Conservation (phyloP, 2,888 invertebrate species). For the Cataglyphis altisquamis region DNA sequence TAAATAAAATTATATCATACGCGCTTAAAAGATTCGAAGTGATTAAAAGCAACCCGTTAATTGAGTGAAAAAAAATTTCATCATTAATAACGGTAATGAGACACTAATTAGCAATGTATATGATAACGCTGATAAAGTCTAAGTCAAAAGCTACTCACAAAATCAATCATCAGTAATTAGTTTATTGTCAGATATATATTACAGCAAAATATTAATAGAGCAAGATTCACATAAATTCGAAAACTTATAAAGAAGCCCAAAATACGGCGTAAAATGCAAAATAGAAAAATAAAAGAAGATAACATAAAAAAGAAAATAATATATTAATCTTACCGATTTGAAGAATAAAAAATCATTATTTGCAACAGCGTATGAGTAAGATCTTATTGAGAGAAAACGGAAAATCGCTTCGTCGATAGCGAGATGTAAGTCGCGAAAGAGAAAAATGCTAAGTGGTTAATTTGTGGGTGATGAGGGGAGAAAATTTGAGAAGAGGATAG, state of each 20-base stretch:
- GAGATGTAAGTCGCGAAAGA: slow-evolving; percentile 46
- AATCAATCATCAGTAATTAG: slow-evolving; percentile 38
- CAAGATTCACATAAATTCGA: slow-evolving; percentile 45
- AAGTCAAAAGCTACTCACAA: not conserved
- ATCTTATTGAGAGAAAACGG: slow-evolving; percentile 11
- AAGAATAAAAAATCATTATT: slow-evolving; percentile 21
- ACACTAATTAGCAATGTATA: slow-evolving; percentile 8
- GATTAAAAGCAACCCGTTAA: not conserved
- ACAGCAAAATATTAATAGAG: not conserved
- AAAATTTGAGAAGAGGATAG: slow-evolving; percentile 38
- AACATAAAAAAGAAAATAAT: not conserved
- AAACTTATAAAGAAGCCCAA: slow-evolving; percentile 1
- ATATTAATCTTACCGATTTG: not conserved
- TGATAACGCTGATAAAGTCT: not conserved
- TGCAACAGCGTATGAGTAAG: not conserved
- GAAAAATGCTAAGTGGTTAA: slow-evolving; percentile 3
- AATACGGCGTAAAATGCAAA: slow-evolving; percentile 27
- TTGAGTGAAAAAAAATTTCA: not conserved
- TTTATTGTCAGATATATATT: not conserved
- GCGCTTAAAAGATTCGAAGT: not conserved
- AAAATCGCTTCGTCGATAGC: slow-evolving; percentile 43
- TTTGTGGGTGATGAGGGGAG: slow-evolving; percentile 27
- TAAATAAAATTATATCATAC: not conserved
- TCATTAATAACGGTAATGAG: not conserved
- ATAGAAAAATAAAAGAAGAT: not conserved